Base-by-base conservation (phyloP, 2,888 invertebrate genomes). In the Crocallis elinguaria region DNA sequence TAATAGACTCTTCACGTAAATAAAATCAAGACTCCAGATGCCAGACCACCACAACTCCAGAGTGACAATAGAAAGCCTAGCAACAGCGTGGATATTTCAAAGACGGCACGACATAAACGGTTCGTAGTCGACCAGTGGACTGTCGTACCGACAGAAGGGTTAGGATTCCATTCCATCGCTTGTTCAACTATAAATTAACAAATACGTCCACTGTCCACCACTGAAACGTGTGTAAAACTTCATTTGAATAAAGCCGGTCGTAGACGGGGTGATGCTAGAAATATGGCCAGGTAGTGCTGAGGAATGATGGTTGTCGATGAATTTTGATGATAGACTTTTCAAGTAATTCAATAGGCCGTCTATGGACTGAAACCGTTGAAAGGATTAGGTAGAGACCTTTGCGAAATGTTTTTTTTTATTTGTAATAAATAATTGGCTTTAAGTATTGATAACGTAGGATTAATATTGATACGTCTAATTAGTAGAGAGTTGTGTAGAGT, bases 151-250 rank as follows among this genome's bases (percentile, higher is more conserved):
- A 44, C 35, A 21, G 30, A 13, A 25, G 7, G 32, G 37, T 50
- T 36, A 36, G 49, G 44, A 57, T 48, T 58, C 61, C 48, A 33
- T 54, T 67, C 54, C 59, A 55, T 53, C 60, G 55, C 57, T 60
- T 66, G 69, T 71, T 74, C 71, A 73, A 67, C 78, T 77, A 80
- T 83, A 85, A 83, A 83, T 85, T 83, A 85, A 82, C 76, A 76
- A 84, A 83, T 83, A 82, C 73, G 81, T 83, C 82, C 73, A 57
- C 69, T 58, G 54, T 45, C 55, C 48, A 65, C 64, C 57, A 65
- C 70, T 66, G 66, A 67, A 73, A 77, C 73, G 72, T 71, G 78
- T 77, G 77, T 79, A 75, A 79, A 77, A 79, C 77, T 82, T 74
- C 72, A 60, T 60, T 60, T 50, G 35, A 60, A 56, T 55, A 52